phyloP scores from a whole-genome alignment of 1,140 invertebrate genomes.

The Dendrolimus punctatus region DNA sequence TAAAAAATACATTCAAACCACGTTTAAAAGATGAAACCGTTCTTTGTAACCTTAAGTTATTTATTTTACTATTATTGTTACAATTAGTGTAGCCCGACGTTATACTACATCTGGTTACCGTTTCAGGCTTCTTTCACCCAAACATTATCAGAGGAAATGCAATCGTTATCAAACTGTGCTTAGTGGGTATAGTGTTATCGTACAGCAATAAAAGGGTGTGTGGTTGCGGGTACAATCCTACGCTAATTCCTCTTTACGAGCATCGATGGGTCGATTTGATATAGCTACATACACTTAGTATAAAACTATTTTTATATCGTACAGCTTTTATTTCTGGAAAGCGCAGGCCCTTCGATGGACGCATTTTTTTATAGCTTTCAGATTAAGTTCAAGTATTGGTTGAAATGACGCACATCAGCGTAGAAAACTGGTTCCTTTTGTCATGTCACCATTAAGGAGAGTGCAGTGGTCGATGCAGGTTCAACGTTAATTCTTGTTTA shows the following conservation, averaged over 20 bases:
- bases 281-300: constrained; percentile 2
- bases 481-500: constrained; percentile 65
- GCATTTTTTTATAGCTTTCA: too few species aligned
- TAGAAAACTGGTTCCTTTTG: constrained; percentile 46
- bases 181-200: constrained; percentile 16
- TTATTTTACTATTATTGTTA: too few species aligned
- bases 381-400: too few species aligned
- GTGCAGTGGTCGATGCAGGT: constrained; percentile 53
- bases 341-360: too few species aligned
- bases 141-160: constrained; percentile 1
- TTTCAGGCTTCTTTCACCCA: not conserved
- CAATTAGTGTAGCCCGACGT: too few species aligned
- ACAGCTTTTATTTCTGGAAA: too few species aligned
- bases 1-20: too few species aligned
- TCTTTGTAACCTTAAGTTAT: too few species aligned
- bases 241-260: constrained; percentile 26
- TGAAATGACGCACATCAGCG: constrained; percentile 13
- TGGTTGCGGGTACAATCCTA: constrained; percentile 6
- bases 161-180: constrained; percentile 11
- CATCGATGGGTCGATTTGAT: constrained; percentile 16
- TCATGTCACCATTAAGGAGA: constrained; percentile 55
- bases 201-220: constrained; percentile 15
- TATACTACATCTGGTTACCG: not conserved
- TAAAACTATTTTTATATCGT: too few species aligned
- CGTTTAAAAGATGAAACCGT: too few species aligned